These are phyloP conservation scores for Podarcis raffonei DNA, from an alignment of 2,113 vertebrate genomes.

Conservation along the genomic window DNA sequence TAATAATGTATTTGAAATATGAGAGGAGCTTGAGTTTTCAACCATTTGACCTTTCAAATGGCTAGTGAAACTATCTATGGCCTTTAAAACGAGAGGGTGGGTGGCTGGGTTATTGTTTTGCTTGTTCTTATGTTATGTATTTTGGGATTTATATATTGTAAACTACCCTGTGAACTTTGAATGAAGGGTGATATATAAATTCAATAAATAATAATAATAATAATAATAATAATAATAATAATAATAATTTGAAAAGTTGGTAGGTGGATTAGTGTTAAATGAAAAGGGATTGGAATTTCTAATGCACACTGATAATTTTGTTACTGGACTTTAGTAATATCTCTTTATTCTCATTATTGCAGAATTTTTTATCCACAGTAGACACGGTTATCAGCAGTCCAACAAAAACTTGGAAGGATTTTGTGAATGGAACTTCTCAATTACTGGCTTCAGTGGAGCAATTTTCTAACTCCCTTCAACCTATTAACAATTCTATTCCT, in stretches of 20 bases:
- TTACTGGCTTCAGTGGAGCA: constrained; percentile 78
- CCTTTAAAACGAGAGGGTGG: too few species aligned
- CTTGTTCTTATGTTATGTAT: too few species aligned
- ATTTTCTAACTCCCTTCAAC: constrained; percentile 57
- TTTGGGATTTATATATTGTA: too few species aligned
- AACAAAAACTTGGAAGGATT: constrained; percentile 37
- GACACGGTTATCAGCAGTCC: constrained; percentile 71
- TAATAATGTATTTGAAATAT: background rate
- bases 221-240: too few species aligned
- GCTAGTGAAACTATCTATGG: too few species aligned
- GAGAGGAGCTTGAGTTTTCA: background rate
- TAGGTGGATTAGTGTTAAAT: background rate
- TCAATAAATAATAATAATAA: too few species aligned
- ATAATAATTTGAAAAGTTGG: background rate
- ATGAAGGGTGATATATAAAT: too few species aligned
- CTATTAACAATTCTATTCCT: constrained; percentile 31
- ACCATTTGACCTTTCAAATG: background rate
- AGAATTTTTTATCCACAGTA: constrained; percentile 81
- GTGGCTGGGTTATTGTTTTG: too few species aligned
- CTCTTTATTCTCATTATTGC: constrained; percentile 54
- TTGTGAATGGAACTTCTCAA: constrained; percentile 27
- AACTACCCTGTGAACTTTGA: too few species aligned
- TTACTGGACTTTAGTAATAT: constrained; percentile 17
- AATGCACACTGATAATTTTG: background rate
- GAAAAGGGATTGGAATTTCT: background rate